Base-by-base conservation (phyloP, 1,140 invertebrate species). In the Drosophila trapezifrons region DNA sequence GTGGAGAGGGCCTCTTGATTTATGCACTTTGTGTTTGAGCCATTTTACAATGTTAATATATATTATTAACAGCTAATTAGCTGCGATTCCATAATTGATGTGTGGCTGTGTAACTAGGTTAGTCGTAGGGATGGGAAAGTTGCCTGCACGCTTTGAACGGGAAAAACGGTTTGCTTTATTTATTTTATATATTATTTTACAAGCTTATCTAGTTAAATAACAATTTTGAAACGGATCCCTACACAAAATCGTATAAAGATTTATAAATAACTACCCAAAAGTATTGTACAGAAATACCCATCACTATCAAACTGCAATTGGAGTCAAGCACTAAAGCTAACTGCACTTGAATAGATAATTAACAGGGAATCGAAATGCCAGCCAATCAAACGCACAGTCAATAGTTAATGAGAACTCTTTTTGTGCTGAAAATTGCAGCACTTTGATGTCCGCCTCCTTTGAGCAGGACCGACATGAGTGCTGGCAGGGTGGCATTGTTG, bases 1-100 rank as follows among this genome's bases (percentile, higher is more conserved):
- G 27, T 18, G 37, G 29, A 10, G 29, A 10, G 29, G 29, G 42
- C 20, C 59, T 32, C 64, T 73, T 87, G 84, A 87, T 80, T 89
- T 89, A 83, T 87, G 84, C 84, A 75, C 84, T 87, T 87, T 89
- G 72, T 64, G 63, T 67, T 29, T 71, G 42, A 63, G 60, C 60
- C 66, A 79, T 74, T 79, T 74, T 71, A 67, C 85, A 85, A 76
- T 79, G 85, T 81, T 85, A 90, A 90, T 90, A 78, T 76, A 81
- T 82, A 81, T 90, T 81, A 90, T 90, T 90, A 90, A 85, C 85
- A 90, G 81, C 75, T 90, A 90, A 90, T 90, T 90, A 85, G 78
- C 78, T 76, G 69, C 60, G 65, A 84, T 90, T 81, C 47, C 51
- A 78, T 65, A 69, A 83, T 71, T 87, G 65, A 83, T 79, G 65